phyloP scores from a whole-genome alignment of 2,113 vertebrate genomes.

The Alouatta palliata region DNA sequence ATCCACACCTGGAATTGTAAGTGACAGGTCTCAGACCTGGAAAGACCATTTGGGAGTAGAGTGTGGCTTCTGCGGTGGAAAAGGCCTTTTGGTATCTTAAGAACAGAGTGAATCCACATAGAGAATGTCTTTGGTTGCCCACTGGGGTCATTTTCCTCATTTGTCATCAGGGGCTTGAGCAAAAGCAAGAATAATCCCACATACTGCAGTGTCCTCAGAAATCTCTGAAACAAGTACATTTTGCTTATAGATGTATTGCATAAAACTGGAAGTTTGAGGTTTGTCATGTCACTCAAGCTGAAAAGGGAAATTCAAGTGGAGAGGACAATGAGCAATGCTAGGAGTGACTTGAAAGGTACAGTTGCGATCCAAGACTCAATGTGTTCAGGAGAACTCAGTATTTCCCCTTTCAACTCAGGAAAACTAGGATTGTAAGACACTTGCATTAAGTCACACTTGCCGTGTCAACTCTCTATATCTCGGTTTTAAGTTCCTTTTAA shows the following conservation, averaged over 20 bases:
- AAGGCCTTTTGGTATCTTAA: neutral
- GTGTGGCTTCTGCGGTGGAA: neutral
- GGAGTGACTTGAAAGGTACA: accelerated
- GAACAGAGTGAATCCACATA: neutral
- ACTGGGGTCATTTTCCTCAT: neutral
- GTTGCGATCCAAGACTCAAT: neutral
- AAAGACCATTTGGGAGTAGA: neutral
- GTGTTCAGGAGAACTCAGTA: neutral
- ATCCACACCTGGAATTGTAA: conserved; percentile 14
- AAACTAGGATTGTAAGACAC: neutral
- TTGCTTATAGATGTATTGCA: neutral
- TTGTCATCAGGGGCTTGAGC: neutral
- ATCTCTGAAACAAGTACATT: neutral
- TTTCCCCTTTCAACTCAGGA: neutral
- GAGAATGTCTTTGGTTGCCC: neutral
- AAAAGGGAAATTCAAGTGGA: neutral
- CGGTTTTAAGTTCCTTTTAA: conserved; percentile 45
- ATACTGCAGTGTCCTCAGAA: neutral
- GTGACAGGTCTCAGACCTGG: conserved; percentile 46
- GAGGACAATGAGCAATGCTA: neutral
- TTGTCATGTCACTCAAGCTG: neutral
- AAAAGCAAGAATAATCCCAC: neutral
- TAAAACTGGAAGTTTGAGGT: neutral
- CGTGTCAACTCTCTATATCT: neutral
- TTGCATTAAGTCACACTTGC: neutral